Conservation (phyloP, 2,888 invertebrate genomes). For the Atherix ibis region DNA sequence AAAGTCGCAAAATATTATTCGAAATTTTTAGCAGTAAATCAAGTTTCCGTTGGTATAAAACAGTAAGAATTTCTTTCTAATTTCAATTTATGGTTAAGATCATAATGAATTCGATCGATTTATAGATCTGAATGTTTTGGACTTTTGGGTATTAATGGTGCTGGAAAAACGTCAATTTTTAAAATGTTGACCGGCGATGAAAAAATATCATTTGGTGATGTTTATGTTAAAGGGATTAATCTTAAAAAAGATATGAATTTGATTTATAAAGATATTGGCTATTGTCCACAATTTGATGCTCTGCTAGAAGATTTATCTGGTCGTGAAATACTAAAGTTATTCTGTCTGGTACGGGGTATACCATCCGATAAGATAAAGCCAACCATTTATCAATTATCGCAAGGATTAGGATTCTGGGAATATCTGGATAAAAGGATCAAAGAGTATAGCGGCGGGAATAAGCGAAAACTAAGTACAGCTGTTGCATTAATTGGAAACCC, state of each 20-base stretch:
- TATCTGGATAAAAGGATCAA: conserved; percentile 42
- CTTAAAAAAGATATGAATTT: conserved; percentile 34
- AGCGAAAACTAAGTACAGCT: conserved; percentile 52
- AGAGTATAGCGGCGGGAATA: conserved; percentile 49
- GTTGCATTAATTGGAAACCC: conserved; percentile 52
- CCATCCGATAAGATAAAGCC: conserved; percentile 17
- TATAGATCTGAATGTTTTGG: conserved; percentile 52
- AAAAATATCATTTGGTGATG: conserved; percentile 47
- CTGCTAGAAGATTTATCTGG: conserved; percentile 47
- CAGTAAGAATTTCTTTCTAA: conserved; percentile 3
- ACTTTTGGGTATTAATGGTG: conserved; percentile 60
- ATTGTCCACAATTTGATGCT: conserved; percentile 53
- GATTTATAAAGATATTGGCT: conserved; percentile 38
- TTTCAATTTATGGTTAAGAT: background rate
- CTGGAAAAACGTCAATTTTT: conserved; percentile 69
- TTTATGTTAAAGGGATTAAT: conserved; percentile 40
- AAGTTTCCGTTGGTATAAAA: conserved; percentile 36
- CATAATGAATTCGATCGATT: background rate
- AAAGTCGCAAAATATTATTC: conserved; percentile 55
- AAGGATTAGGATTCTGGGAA: conserved; percentile 39
- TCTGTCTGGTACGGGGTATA: conserved; percentile 42
- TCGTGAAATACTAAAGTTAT: conserved; percentile 43
- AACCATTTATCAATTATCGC: conserved; percentile 33
- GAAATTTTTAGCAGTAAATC: conserved; percentile 53
- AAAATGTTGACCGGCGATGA: conserved; percentile 70